Base-by-base conservation (phyloP, 2,113 vertebrate species). In the Leucopsar rothschildi region DNA sequence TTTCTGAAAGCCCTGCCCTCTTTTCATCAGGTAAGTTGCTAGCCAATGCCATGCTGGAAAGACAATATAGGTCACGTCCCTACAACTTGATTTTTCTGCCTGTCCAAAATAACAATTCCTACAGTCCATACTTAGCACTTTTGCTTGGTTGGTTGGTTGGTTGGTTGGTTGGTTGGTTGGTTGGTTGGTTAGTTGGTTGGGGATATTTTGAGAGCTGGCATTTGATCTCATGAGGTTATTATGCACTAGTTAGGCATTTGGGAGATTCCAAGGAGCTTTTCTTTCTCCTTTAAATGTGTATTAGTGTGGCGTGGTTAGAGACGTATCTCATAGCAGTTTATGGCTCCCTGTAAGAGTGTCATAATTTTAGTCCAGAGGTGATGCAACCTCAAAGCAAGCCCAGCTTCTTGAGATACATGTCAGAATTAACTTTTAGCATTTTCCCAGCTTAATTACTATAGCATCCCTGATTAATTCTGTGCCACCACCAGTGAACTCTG, bases 181-280 rank as follows among this genome's bases (percentile, higher is more conserved):
- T 35, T 75, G 14, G 8, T n/a, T 44, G 29, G 6, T 33, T 44
- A 27, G 22, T 61, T 70, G 45, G 25, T 19, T 65, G 11, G 9
- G 10, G 4, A 9, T 13, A 39, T 23, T 61, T 42, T 10, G 3
- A 13, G 3, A 5, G 4, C 2, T 52, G 12, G 11, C 11, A 6
- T 28, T 61, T 66, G 61, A 5, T 55, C 52, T 52, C 37, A 40
- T 35, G 39, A 77, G 8, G 23, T n/a, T 81, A 11, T 70, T 75
- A 28, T 27, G 15, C 11, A 28, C 45, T 49, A 53, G 10, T 29
- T 31, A 52, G 21, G 20, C 29, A 53, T 22, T 10, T 81, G 14
- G 4, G 29, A 9, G 4, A 79, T 87, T 73, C 17, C 27, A 40
- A 12, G 15, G 29, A 76, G 15, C 10, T 90, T 52, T 52, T 42